A percentile compares a stretch with the other conserved stretches of the same genome.
Conservation (phyloP, 1,140 invertebrate genomes). For the Calephelis virginiensis region DNA sequence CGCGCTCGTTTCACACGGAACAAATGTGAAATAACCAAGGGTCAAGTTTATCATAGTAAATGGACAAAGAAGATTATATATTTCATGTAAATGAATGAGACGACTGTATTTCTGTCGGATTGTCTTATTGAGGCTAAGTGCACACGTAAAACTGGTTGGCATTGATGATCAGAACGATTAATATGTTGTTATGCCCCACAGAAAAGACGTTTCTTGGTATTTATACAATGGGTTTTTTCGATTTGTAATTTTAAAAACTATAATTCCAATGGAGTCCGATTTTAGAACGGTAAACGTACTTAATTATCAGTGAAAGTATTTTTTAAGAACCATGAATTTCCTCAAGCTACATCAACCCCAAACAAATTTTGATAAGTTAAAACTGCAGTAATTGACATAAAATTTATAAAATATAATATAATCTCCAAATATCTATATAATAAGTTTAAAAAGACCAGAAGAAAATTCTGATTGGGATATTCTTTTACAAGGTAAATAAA, state of each 20-base stretch:
- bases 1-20: slow-evolving; percentile 39
- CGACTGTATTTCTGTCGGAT: slow-evolving; percentile 24
- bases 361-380: no score
- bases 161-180: slow-evolving; percentile 42
- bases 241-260: background rate
- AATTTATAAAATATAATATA: no score
- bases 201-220: slow-evolving; percentile 9
- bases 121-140: slow-evolving; percentile 34
- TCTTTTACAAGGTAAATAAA: no score
- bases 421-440: no score
- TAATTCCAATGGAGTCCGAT: no score
- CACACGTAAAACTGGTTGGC: slow-evolving; percentile 49
- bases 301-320: no score
- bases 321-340: no score
- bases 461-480: no score
- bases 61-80: slow-evolving; percentile 35
- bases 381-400: no score
- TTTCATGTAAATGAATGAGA: slow-evolving; percentile 36
- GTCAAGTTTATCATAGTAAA: slow-evolving; percentile 56
- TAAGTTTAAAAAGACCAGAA: no score
- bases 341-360: no score
- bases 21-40: slow-evolving; percentile 47
- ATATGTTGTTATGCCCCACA: slow-evolving; percentile 9
- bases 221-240: slow-evolving; percentile 4
- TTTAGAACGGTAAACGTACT: no score